Evolutionary conservation across 2,113 vertebrate species (phyloP), one percentile per base, ranked within the genome.

Genomic region (Misgurnus mizolepis): DNA sequence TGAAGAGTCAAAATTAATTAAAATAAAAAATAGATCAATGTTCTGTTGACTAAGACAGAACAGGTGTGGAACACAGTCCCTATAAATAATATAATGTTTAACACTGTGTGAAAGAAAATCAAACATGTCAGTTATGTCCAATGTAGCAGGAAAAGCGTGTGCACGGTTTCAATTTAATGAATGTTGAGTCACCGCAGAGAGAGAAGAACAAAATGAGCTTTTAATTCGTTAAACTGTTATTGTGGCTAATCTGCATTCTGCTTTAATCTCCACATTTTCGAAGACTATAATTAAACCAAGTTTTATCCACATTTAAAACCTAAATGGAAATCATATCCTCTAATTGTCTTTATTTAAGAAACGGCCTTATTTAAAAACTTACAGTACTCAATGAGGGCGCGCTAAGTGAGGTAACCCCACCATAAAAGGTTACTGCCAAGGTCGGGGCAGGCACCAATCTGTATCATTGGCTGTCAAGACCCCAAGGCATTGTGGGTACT

Each of bases 371-470:
- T 71, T n/a, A 12, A 69, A 58, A 61, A 74, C 74, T 15, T 56
- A 34, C 49, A 67, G 17, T 7, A 53, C 50, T 34, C 27, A 34
- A 50, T 14, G 7, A 14, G 18, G n/a, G 56, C 69, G 17, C 49
- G 60, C 22, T 34, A 34, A 66, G 50, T 55, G 58, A 86, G 56
- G 79, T 61, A 40, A 77, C 45, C 76, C 15, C 72, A 82, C 74
- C 82, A 67, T 53, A 74, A 84, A 53, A 79, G 86, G 75, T 70
- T 60, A 82, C 84, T 78, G 78, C 77, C 87, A 90, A 91, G 91
- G 89, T 91, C 84, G 88, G 22, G 86, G 82, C 86, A 88, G 84
- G 85, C 88, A 78, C 67, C 82, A 64, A 74, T 88, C 82, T 87
- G 79, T 86, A 91, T 89, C 85, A 75, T 75, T 81, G 76, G 68